phyloP scores from a whole-genome alignment of 2,888 invertebrate species.

The Tuberolachnus salignus region DNA sequence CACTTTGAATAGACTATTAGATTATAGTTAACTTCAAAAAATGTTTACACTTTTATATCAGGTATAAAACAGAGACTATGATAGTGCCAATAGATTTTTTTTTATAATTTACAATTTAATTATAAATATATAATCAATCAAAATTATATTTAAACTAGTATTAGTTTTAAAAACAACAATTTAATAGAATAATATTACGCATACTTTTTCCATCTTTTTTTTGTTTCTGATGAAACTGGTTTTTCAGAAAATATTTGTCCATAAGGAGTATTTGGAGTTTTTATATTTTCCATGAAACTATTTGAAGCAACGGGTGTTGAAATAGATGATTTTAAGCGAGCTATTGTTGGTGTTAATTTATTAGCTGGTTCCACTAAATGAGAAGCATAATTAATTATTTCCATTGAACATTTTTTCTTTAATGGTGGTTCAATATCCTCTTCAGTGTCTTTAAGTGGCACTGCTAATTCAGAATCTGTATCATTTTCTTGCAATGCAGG shows the following conservation, averaged over 20 bases:
- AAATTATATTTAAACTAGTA: too few species aligned
- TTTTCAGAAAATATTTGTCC: constrained; percentile 62
- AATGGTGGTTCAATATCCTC: constrained; percentile 44
- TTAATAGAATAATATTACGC: background rate
- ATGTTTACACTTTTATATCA: too few species aligned
- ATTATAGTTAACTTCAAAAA: too few species aligned
- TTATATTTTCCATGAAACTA: constrained; percentile 62
- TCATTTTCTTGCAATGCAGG: constrained; percentile 27
- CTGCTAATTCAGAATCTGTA: constrained; percentile 40
- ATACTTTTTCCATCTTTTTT: constrained; percentile 65
- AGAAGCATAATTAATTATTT: constrained; percentile 25
- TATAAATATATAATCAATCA: too few species aligned
- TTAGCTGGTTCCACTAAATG: background rate
- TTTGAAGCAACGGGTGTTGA: constrained; percentile 62
- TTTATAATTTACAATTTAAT: too few species aligned
- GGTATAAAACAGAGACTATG: too few species aligned
- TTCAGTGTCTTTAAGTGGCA: constrained; percentile 50
- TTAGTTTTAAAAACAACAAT: too few species aligned
- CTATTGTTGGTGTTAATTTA: constrained; percentile 9
- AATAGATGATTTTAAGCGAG: constrained; percentile 58
- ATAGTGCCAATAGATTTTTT: too few species aligned
- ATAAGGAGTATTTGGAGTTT: constrained; percentile 68
- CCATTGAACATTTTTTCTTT: constrained; percentile 42
- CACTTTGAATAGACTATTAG: too few species aligned
- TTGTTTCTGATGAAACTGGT: constrained; percentile 64